These are phyloP conservation scores for Drosophila mettleri DNA, from an alignment of 2,888 invertebrate species.

Conservation along the genomic window DNA sequence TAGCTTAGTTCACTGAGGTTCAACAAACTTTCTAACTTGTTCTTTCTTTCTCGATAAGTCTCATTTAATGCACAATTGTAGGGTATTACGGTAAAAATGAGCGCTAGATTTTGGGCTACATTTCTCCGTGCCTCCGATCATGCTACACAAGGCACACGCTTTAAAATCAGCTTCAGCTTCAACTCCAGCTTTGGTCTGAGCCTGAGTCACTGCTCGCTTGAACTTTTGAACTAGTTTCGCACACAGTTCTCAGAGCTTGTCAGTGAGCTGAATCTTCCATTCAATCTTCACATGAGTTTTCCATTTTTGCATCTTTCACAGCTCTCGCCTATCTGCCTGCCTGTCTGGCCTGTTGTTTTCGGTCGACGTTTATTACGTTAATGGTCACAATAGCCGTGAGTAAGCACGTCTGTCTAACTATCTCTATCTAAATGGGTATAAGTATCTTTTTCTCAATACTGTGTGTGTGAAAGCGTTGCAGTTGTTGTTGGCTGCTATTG, in stretches of 20 bases:
- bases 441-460: constrained; percentile 19
- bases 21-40: not conserved
- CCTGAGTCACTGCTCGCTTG: constrained; percentile 55
- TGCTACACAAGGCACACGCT: constrained; percentile 33
- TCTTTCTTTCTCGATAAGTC: not conserved
- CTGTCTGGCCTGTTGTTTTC: constrained; percentile 27
- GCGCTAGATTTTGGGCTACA: constrained; percentile 42
- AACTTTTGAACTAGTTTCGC: constrained; percentile 82
- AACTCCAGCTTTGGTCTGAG: not conserved
- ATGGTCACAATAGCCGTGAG: constrained; percentile 58
- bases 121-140: constrained; percentile 58
- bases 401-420: constrained; percentile 41
- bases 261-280: constrained; percentile 47
- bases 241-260: constrained; percentile 34
- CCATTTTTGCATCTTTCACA: constrained; percentile 69
- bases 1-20: too few species aligned
- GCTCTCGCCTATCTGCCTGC: constrained; percentile 14
- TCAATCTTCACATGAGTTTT: constrained; percentile 70
- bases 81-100: not conserved
- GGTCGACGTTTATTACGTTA: constrained; percentile 58
- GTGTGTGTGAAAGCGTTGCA: constrained; percentile 6
- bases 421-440: constrained; percentile 24
- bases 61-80: not conserved
- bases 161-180: constrained; percentile 1
- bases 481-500: constrained; percentile 2